phyloP scores from a whole-genome alignment of 2,113 vertebrate genomes.

The Manacus vitellinus region DNA sequence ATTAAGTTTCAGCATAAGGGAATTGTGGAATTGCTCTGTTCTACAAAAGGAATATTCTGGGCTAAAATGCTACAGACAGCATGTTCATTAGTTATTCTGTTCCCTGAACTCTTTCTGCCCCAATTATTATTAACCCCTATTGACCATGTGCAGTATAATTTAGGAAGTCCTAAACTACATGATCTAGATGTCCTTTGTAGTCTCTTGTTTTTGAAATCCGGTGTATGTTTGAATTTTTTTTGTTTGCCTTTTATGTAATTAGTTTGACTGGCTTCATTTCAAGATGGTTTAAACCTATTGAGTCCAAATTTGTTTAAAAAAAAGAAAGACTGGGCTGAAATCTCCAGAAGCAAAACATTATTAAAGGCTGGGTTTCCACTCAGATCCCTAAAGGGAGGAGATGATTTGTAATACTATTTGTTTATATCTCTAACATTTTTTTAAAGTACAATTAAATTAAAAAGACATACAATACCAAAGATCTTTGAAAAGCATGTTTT shows the following conservation, averaged over 20 bases:
- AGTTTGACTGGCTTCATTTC: not conserved
- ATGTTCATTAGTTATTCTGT: not conserved
- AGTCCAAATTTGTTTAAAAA: not conserved
- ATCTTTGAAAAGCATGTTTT: not conserved
- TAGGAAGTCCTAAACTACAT: not conserved
- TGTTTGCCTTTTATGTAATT: not conserved
- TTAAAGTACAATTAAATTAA: not conserved
- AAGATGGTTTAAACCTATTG: not conserved
- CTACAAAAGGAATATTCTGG: not conserved
- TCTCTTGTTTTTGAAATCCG: not conserved
- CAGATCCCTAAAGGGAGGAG: not conserved
- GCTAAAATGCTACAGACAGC: not conserved
- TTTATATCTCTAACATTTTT: not conserved
- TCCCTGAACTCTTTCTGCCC: not conserved
- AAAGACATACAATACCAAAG: not conserved
- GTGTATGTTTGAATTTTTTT: not conserved
- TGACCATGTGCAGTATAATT: not conserved
- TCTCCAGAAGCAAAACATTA: not conserved
- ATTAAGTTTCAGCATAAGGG: not conserved
- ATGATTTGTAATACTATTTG: not conserved
- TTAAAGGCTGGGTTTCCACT: not conserved
- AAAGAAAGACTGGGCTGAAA: not conserved
- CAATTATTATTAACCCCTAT: not conserved
- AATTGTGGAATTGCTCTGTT: not conserved
- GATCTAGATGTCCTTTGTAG: not conserved